Percentiles rank a stretch among this genome's conserved stretches.
Conservation (phyloP, 2,888 invertebrate genomes). For the Lottia gigantea region DNA sequence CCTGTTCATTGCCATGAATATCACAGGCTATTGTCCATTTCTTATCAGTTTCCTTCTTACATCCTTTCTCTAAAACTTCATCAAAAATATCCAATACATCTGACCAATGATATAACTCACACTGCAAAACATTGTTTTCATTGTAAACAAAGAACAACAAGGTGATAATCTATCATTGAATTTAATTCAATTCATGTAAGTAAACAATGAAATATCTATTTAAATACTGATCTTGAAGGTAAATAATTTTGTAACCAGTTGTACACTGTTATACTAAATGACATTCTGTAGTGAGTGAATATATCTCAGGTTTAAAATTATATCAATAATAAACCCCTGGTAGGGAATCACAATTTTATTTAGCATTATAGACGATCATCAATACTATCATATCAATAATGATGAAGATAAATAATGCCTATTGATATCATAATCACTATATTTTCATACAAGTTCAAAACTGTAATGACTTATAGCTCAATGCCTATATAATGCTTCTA, state of each 20-base stretch:
- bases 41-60: conserved; percentile 73
- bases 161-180: too few species aligned
- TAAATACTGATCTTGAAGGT: too few species aligned
- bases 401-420: conserved; percentile 3
- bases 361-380: conserved; percentile 11
- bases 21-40: conserved; percentile 82
- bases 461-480: too few species aligned
- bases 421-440: too few species aligned
- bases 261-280: not conserved
- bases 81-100: conserved; percentile 79
- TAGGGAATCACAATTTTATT: conserved; percentile 1
- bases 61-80: conserved; percentile 80
- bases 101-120: conserved; percentile 88
- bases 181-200: too few species aligned
- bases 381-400: not conserved
- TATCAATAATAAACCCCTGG: conserved; percentile 2
- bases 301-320: conserved; percentile 5
- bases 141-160: too few species aligned
- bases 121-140: conserved; percentile 65
- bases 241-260: too few species aligned
- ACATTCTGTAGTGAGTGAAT: not conserved
- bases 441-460: too few species aligned
- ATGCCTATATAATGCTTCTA: too few species aligned
- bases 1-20: conserved; percentile 73
- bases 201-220: too few species aligned